phyloP scores from a whole-genome alignment of 1,140 invertebrate genomes.

The Danaus plexippus region DNA sequence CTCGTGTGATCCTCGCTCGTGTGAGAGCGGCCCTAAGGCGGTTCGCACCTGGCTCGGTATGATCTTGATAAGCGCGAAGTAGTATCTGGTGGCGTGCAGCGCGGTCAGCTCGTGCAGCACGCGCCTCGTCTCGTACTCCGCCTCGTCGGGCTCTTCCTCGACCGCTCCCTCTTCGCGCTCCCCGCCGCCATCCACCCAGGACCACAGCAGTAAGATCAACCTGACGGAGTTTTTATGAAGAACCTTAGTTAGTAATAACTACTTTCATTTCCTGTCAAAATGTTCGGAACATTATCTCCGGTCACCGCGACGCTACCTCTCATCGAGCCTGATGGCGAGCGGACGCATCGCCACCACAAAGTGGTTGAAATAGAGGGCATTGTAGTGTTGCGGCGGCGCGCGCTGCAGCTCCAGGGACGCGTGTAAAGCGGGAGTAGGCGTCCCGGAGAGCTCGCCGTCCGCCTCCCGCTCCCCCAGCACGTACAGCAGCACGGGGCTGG shows the following conservation, averaged over 20 bases:
- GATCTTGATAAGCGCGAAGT: conserved; percentile 90
- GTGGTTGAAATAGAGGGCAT: conserved; percentile 76
- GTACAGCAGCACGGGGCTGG: conserved; percentile 87
- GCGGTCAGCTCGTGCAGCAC: conserved; percentile 86
- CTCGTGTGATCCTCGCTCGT: too few species aligned
- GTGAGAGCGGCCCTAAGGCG: too few species aligned
- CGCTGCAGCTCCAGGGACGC: conserved; percentile 78
- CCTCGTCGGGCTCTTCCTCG: conserved; percentile 77
- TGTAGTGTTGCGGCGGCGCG: conserved; percentile 63
- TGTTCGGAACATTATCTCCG: too few species aligned
- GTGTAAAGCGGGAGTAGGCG: conserved; percentile 75
- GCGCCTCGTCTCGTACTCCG: conserved; percentile 82
- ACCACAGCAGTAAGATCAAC: conserved; percentile 86
- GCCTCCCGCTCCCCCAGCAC: conserved; percentile 71
- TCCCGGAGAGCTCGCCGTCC: conserved; percentile 16
- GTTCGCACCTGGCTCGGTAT: conserved; percentile 77
- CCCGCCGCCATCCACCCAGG: conserved; percentile 75
- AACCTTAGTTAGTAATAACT: too few species aligned
- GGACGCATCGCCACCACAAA: conserved; percentile 87
- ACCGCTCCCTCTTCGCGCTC: conserved; percentile 69
- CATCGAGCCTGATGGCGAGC: conserved; percentile 84
- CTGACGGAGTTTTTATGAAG: conserved; percentile 33
- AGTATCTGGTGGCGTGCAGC: conserved; percentile 87
- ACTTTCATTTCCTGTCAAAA: too few species aligned
- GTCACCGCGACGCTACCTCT: conserved; percentile 29